Evolutionary conservation across 2,888 invertebrate genomes (phyloP).

Genomic region (Hypselothyrea guttata): DNA sequence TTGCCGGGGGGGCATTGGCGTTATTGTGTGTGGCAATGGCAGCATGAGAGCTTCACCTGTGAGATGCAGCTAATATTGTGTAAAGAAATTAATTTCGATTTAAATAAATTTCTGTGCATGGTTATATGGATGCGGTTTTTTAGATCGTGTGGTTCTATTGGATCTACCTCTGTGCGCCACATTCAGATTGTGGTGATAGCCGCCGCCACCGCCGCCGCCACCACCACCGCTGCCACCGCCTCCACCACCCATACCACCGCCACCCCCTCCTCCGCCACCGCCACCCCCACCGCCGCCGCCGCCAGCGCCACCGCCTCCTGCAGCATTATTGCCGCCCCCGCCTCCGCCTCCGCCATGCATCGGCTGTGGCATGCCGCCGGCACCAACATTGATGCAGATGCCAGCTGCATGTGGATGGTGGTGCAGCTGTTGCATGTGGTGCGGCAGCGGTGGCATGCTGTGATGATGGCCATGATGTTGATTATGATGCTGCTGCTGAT

Average conservation of each 20-base stretch:
- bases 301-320: slow-evolving; percentile 10
- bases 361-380: slow-evolving; percentile 46
- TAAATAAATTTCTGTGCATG: slow-evolving; percentile 81
- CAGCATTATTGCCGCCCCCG: slow-evolving; percentile 8
- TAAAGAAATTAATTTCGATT: slow-evolving; percentile 75
- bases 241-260: slow-evolving; percentile 37
- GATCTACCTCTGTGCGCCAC: slow-evolving; percentile 83
- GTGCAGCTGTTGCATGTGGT: slow-evolving; percentile 67
- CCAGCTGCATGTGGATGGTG: slow-evolving; percentile 46
- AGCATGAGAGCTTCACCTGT: slow-evolving; percentile 73
- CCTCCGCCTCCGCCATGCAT: slow-evolving; percentile 44
- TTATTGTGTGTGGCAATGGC: slow-evolving; percentile 65
- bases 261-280: slow-evolving; percentile 38
- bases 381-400: slow-evolving; percentile 42
- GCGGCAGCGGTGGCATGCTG: slow-evolving; percentile 59
- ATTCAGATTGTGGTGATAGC: slow-evolving; percentile 68
- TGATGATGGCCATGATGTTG: slow-evolving; percentile 49
- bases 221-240: slow-evolving; percentile 37
- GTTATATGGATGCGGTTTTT: slow-evolving; percentile 83
- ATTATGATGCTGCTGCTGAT: slow-evolving; percentile 27
- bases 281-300: slow-evolving; percentile 31
- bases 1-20: slow-evolving; percentile 47
- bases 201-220: slow-evolving; percentile 40
- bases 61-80: slow-evolving; percentile 75
- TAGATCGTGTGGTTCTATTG: slow-evolving; percentile 81